Evolutionary conservation across 2,113 vertebrate species (phyloP).

Genomic region (Piaya cayana): DNA sequence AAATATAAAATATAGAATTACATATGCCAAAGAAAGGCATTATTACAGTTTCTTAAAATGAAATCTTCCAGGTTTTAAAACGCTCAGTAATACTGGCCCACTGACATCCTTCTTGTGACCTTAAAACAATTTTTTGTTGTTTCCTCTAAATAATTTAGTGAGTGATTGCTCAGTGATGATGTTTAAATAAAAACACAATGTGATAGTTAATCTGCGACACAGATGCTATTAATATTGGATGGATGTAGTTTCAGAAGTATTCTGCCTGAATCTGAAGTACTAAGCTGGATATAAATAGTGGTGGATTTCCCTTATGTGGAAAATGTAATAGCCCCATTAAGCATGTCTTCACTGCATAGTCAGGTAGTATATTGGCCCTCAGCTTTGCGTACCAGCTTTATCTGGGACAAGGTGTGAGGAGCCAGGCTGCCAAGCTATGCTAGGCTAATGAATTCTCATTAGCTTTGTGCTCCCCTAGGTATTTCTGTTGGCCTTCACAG

Average conservation of each 20-base stretch:
- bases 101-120: conserved; percentile 58
- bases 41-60: conserved; percentile 57
- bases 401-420: not conserved
- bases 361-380: not conserved
- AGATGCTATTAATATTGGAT: conserved; percentile 65
- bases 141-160: conserved; percentile 63
- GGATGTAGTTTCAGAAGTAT: conserved; percentile 57
- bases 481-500: not conserved
- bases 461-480: not conserved
- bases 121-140: conserved; percentile 66
- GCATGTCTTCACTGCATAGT: conserved; percentile 7
- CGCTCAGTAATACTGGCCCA: conserved; percentile 29
- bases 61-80: conserved; percentile 71
- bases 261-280: conserved; percentile 27
- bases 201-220: conserved; percentile 66
- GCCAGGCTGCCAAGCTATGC: not conserved
- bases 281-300: conserved; percentile 29
- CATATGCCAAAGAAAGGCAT: conserved; percentile 54
- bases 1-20: conserved; percentile 66
- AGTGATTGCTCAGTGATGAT: conserved; percentile 63
- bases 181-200: conserved; percentile 71
- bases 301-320: conserved; percentile 51
- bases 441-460: not conserved
- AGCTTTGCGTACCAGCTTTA: not conserved
- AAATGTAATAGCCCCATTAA: conserved; percentile 45